Evolutionary conservation across 2,888 invertebrate genomes (phyloP), one percentile per base, ranked within the genome.

Genomic region (Liopterus haemorrhoidalis): DNA sequence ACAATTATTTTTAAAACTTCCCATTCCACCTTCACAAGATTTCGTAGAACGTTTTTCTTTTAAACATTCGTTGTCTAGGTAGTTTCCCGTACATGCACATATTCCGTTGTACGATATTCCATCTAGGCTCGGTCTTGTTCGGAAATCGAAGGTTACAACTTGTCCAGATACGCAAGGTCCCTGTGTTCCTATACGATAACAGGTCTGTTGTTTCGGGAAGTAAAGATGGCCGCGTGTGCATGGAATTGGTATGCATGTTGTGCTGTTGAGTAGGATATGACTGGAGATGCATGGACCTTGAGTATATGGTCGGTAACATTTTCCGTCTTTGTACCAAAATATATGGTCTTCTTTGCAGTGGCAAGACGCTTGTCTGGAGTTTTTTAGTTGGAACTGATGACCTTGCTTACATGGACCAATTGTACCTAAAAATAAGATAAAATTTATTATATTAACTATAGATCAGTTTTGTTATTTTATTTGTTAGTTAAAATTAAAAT

Each of bases 101-200:
- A 85, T 76, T 0, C 89, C 90, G 55, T 86, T 85, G 63, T 86
- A 87, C 33, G 86, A 85, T 31, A 88, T 75, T 0, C 88, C 89
- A 57, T 88, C 87, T 2, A 87, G 60, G 0, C 86, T 85, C 0
- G 86, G 85, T 1, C 85, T 68, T 0, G 83, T 80, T 14, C 80
- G 81, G 58, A 86, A 83, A 68, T 90, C 89, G 62, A 86, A 90
- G 0, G 87, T 78, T 2, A 90, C 81, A 5, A 88, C 77, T 59
- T 84, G 80, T 1, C 84, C 81, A 4, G 69, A 64, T 0, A 76
- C 71, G 55, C 90, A 90, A 0, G 89, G 88, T 18, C 86, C 89
- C 19, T 45, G 45, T 0, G 82, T 74, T 1, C 89, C 89, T 6
- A 88, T 82, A 42, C 82, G 75, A 69, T 85, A 86, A 65, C 90